These are phyloP conservation scores for Montipora capricornis DNA, from an alignment of 64 coral and sea anemone species.

Conservation along the genomic window DNA sequence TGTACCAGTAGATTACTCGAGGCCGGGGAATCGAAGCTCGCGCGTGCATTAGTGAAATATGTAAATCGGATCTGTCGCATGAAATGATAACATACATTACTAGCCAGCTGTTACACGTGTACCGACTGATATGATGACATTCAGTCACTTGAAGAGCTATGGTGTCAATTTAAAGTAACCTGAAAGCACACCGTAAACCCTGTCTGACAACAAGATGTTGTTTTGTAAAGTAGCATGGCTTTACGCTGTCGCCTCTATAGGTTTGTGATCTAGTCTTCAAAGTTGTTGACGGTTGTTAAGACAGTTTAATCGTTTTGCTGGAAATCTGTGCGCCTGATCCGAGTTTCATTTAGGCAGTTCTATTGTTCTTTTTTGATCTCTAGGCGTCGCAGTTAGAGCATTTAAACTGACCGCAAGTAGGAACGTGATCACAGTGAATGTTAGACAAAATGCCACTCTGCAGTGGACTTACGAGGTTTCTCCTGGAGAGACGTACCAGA, in stretches of 20 bases:
- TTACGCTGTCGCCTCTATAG: neutral
- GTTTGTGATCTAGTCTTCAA: neutral
- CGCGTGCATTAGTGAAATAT: neutral
- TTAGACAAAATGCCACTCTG: constrained; percentile 56
- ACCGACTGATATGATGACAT: neutral
- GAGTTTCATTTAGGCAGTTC: constrained; percentile 5
- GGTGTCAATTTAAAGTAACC: constrained; percentile 14
- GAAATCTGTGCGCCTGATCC: neutral
- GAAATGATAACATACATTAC: neutral
- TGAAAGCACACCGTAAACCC: neutral
- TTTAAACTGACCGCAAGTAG: constrained; percentile 36
- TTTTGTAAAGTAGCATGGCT: constrained; percentile 8
- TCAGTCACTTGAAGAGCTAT: neutral
- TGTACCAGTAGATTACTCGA: neutral
- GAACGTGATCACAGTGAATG: constrained; percentile 65
- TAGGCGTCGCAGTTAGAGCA: constrained; percentile 50
- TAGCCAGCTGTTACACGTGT: neutral
- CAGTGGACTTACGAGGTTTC: constrained; percentile 58
- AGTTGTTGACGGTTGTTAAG: neutral
- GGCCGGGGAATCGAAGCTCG: neutral
- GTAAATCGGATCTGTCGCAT: neutral
- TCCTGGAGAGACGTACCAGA: neutral
- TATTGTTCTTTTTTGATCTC: constrained; percentile 28
- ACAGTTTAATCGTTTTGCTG: neutral
- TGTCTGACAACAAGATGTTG: neutral